These are phyloP conservation scores for Procavia capensis DNA, from an alignment of 2,113 vertebrate genomes.

Conservation along the genomic window DNA sequence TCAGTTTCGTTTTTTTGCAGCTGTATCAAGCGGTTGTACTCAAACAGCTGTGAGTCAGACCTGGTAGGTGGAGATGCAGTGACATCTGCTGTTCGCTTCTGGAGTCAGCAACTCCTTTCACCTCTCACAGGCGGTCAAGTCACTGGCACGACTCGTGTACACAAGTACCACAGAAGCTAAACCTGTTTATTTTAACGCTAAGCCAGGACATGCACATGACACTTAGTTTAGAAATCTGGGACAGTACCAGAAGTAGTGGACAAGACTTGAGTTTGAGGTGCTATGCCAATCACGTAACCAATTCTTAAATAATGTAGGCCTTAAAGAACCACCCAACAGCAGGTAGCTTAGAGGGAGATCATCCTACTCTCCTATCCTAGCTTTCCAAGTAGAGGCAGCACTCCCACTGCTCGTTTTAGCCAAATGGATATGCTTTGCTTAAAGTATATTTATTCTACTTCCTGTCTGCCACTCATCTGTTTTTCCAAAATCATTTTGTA, in stretches of 20 bases:
- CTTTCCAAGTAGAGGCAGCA: constrained; percentile 1
- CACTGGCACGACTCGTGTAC: background rate
- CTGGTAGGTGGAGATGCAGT: constrained; percentile 31
- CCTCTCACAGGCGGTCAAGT: background rate
- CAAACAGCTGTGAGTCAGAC: background rate
- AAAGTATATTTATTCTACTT: background rate
- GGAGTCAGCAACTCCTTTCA: background rate
- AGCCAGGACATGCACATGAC: background rate
- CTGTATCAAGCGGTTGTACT: background rate
- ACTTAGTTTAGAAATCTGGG: background rate
- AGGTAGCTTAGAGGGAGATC: background rate
- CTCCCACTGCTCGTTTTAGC: background rate
- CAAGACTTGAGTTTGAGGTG: background rate
- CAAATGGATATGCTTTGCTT: background rate
- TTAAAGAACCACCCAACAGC: background rate
- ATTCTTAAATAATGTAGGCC: background rate
- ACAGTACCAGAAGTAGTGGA: background rate
- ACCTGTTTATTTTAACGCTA: background rate
- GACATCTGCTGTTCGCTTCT: constrained; percentile 80
- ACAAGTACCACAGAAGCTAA: background rate
- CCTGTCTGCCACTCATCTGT: background rate
- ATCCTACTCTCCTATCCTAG: background rate
- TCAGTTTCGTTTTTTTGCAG: background rate
- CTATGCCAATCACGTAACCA: background rate
- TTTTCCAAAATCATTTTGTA: constrained; percentile 11